Base-by-base conservation (phyloP, 1,140 invertebrate genomes). In the Saccostrea cuccullata region DNA sequence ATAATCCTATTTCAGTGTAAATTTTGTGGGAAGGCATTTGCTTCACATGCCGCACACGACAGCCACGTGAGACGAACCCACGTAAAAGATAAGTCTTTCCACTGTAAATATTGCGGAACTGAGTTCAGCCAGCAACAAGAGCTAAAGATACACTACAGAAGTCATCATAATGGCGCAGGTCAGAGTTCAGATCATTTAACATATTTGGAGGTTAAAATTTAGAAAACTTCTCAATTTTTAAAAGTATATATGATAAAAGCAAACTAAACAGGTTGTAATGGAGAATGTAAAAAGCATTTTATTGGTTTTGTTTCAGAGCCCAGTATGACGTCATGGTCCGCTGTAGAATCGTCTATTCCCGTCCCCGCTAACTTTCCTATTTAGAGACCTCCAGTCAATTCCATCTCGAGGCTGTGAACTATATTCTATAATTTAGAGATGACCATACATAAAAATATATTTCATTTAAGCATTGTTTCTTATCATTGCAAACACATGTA, bases 1-100 rank as follows among this genome's bases (percentile, higher is more conserved):
- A 4, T 84, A 85, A 77, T 64, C 82, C 70, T 85, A 26, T 92
- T 93, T 64, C 91, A 95, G 95, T 95, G 95, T 89, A 95, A 95
- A 89, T 93, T 94, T 90, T 95, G 95, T 90, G 95, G 95, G 13
- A 95, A 95, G 87, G 94, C 95, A 20, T 95, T 95, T 92, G 95
- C 95, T 6, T 96, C 96, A 2, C 96, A 96, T 89, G 96, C 96
- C 5, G 96, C 96, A 9, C 96, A 96, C 91, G 96, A 96, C 93
- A 96, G 95, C 90, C 96, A 96, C 92, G 95, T 96, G 85, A 92
- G 96, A 87, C 89, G 96, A 82, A 96, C 95, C 17, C 96, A 96
- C 88, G 90, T 92, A 58, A 93, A 93, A 77, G 93, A 94, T 15
- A 90, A 92, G 36, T 67, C 90, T 0, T 92, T 91, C 84, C 87